Evolutionary conservation across 2,888 invertebrate genomes (phyloP), one percentile per base, ranked within the genome.

Genomic region (Nomada fucata): DNA sequence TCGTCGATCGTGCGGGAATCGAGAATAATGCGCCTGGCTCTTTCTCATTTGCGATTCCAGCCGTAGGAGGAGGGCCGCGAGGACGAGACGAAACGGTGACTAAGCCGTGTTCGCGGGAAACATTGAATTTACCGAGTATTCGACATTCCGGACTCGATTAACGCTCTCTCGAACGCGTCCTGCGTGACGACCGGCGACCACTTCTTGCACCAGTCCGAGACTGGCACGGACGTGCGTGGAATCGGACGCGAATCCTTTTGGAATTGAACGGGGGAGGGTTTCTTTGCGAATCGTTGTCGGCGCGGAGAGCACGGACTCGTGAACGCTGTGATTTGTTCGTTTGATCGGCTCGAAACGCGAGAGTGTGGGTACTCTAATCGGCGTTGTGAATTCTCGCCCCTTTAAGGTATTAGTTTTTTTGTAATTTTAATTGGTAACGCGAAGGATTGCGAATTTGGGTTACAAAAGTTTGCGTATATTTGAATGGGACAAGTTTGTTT

Each of bases 41-140:
- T 69, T 26, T 53, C 80, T 83, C 79, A 81, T 86, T 88, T 86
- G 69, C 84, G 83, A 89, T 88, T 88, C 89, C 50, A 72, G 67
- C 71, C 75, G 80, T 83, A 36, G 63, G 29, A 70, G 63, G 20
- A 44, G 64, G 29, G 55, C 42, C 13, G 50, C 74, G 78, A 44
- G 42, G 63, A 74, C 69, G 73, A 74, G 76, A 77, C 76, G 73
- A 82, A 65, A 70, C 82, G 88, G 76, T 91, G 91, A 91, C 89
- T 91, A 90, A 91, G 88, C 85, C 83, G 70, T 36, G 18, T 91
- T 89, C 91, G 80, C 81, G 82, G 90, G 87, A 89, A 88, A 85
- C 85, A 82, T 82, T 81, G 83, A 78, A 85, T 87, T 84, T 78
- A 74, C 82, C 64, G 77, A 76, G 75, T 82, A 85, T 81, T 71